A percentile compares a stretch with the other conserved stretches of the same genome.
Conservation (phyloP, 1,140 invertebrate species). For the Hylaeus volcanicus region DNA sequence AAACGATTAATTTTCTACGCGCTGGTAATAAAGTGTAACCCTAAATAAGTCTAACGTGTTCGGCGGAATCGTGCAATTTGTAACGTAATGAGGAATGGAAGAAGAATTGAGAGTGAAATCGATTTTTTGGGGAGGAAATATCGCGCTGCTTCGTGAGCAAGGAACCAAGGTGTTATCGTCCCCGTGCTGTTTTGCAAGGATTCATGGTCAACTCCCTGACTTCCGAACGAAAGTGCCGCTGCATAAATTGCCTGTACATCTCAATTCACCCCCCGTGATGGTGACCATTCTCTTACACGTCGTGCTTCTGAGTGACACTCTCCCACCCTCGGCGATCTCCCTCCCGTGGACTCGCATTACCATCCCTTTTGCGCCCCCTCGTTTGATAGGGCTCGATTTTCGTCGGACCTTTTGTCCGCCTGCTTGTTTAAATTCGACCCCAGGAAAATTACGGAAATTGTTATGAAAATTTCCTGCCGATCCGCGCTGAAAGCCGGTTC, state of each 20-base stretch:
- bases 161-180: slow-evolving; percentile 31
- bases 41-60: background rate
- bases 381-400: slow-evolving; percentile 30
- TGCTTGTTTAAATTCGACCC: slow-evolving; percentile 33
- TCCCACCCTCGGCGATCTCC: slow-evolving; percentile 48
- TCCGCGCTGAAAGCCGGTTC: no score
- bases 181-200: slow-evolving; percentile 47
- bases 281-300: slow-evolving; percentile 74
- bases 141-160: background rate
- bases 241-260: slow-evolving; percentile 76
- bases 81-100: background rate
- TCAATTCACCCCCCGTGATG: slow-evolving; percentile 75
- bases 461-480: slow-evolving; percentile 29
- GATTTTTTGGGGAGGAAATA: background rate
- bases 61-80: background rate
- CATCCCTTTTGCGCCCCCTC: slow-evolving; percentile 53
- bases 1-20: no score
- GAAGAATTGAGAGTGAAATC: background rate
- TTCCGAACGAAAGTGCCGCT: slow-evolving; percentile 70
- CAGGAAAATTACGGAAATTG: slow-evolving; percentile 42
- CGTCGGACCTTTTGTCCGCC: slow-evolving; percentile 41
- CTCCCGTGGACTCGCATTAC: slow-evolving; percentile 63
- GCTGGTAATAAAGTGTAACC: no score
- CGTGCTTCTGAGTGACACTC: slow-evolving; percentile 69
- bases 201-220: slow-evolving; percentile 64